Conservation (phyloP, 2,888 invertebrate species). For the Tillus elongatus region DNA sequence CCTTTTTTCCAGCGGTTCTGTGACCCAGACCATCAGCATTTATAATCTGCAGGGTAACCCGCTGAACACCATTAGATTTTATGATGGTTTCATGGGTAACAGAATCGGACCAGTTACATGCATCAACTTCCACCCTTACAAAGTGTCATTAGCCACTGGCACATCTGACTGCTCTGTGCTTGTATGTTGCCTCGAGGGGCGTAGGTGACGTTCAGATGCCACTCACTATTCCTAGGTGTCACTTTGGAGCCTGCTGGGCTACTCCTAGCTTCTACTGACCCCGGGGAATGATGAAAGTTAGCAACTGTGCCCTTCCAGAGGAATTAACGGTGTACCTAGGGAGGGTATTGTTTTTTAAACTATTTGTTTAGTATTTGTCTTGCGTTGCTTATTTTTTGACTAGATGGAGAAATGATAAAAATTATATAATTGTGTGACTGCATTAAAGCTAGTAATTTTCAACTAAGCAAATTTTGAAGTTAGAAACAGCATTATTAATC, state of each 20-base stretch:
- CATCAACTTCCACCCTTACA: conserved; percentile 82
- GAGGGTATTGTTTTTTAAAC: too few species aligned
- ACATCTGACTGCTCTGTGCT: conserved; percentile 77
- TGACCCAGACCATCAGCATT: conserved; percentile 69
- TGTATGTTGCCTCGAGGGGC: conserved; percentile 64
- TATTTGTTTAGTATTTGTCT: too few species aligned
- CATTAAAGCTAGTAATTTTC: too few species aligned
- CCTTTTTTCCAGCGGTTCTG: conserved; percentile 57
- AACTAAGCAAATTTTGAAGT: too few species aligned
- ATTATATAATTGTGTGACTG: too few species aligned
- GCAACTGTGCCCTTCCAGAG: too few species aligned
- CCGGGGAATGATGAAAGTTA: conserved; percentile 3
- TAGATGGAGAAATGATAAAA: too few species aligned
- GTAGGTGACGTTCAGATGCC: conserved; percentile 65
- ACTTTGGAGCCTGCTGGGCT: conserved; percentile 32
- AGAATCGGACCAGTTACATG: conserved; percentile 82
- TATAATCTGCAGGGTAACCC: conserved; percentile 63
- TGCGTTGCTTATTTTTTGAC: too few species aligned
- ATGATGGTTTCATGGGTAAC: conserved; percentile 86
- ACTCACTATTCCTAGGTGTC: conserved; percentile 44
- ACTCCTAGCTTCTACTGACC: too few species aligned
- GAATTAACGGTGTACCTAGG: too few species aligned
- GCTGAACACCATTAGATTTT: conserved; percentile 74
- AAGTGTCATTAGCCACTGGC: conserved; percentile 76
- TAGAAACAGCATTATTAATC: too few species aligned